Conservation (phyloP, 2,888 invertebrate species). For the Andrena chrysosceles region DNA sequence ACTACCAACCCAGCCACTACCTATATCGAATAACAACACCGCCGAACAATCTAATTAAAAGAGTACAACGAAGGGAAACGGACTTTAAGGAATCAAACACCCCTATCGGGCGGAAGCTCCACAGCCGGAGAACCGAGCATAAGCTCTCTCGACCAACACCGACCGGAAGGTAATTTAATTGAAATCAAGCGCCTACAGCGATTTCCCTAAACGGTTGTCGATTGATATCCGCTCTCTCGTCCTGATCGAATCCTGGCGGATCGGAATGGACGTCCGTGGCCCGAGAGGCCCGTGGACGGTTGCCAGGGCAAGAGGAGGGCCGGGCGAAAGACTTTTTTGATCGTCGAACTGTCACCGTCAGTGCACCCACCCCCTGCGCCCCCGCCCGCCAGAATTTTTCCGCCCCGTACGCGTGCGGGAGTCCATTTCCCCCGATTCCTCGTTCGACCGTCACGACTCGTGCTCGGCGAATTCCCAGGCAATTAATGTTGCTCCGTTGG, state of each 20-base stretch:
- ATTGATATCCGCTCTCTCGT: slow-evolving; percentile 61
- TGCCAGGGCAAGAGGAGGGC: slow-evolving; percentile 1
- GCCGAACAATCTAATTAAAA: not conserved
- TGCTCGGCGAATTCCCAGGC: slow-evolving; percentile 22
- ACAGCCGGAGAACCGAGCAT: slow-evolving; percentile 1
- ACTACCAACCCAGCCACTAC: too few species aligned
- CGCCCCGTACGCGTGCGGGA: not conserved
- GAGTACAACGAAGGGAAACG: not conserved
- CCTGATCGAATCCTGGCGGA: slow-evolving; percentile 38
- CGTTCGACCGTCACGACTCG: slow-evolving; percentile 24
- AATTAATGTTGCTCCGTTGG: slow-evolving; percentile 51
- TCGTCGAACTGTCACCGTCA: slow-evolving; percentile 53
- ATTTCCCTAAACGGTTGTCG: slow-evolving; percentile 77
- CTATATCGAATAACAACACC: too few species aligned
- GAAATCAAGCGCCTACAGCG: slow-evolving; percentile 75
- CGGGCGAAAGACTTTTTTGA: slow-evolving; percentile 24
- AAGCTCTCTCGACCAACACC: slow-evolving; percentile 52
- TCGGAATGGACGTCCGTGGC: slow-evolving; percentile 21
- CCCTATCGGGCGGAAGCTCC: not conserved
- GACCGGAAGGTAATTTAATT: slow-evolving; percentile 75
- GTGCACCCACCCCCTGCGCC: slow-evolving; percentile 8
- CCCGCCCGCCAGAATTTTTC: slow-evolving; percentile 10
- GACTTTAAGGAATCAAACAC: not conserved
- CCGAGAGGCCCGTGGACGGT: not conserved
- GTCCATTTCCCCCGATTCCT: not conserved